These are phyloP conservation scores for Nannospalax galili DNA, from an alignment of 2,113 vertebrate species.

Conservation along the genomic window DNA sequence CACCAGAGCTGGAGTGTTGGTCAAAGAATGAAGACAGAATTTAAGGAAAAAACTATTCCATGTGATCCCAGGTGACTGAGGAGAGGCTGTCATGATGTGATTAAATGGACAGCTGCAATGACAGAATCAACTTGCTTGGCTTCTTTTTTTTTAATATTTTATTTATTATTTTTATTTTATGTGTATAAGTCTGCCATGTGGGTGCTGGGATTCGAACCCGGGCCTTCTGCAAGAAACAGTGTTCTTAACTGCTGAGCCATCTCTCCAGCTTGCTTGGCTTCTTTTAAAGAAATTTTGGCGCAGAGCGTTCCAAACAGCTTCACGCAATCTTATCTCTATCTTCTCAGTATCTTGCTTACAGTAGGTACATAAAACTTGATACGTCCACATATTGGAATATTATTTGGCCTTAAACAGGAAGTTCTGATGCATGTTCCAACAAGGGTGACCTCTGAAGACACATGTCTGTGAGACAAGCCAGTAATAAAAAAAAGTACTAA, in stretches of 20 bases:
- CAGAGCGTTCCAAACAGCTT: neutral
- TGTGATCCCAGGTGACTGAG: too few relatives aligned
- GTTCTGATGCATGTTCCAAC: neutral
- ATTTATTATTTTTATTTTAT: too few relatives aligned
- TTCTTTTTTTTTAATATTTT: too few relatives aligned
- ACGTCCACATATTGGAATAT: neutral
- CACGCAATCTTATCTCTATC: neutral
- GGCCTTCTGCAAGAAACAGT: too few relatives aligned
- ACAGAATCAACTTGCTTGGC: too few relatives aligned
- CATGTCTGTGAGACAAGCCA: neutral
- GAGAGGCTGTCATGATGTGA: neutral
- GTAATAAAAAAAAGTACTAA: neutral
- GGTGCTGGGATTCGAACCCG: too few relatives aligned
- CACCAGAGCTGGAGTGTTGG: neutral
- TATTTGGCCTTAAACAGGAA: neutral
- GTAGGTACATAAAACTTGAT: neutral
- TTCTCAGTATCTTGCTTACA: accelerated
- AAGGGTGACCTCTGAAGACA: neutral
- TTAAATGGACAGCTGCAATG: too few relatives aligned
- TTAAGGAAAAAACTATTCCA: neutral
- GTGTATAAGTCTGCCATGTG: too few relatives aligned
- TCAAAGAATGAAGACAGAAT: neutral
- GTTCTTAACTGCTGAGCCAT: too few relatives aligned
- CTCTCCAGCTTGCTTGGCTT: neutral
- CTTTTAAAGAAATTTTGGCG: neutral